Evolutionary conservation across 1,140 invertebrate genomes (phyloP), one percentile per base, ranked within the genome.

Genomic region (Steinernema feltiae): DNA sequence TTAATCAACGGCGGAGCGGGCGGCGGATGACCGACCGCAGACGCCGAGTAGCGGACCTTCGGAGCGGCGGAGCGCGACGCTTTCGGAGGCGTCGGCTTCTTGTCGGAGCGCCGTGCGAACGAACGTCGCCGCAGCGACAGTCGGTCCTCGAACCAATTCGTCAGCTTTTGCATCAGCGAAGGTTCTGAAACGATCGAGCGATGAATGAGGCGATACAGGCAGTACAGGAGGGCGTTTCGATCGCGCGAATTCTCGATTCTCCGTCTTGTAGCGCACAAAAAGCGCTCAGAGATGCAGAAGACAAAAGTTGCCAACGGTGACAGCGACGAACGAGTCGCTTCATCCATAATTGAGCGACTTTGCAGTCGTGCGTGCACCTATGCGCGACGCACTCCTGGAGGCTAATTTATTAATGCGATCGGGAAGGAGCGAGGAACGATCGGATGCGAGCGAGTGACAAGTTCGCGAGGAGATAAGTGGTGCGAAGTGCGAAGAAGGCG

Each of bases 101-200:
- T 74, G 31, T 74, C 48, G 24, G 35, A 32, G n/a, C 24, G 70
- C 21, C 73, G 72, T 3, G 32, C 53, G 30, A 48, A 30, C 2
- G 32, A 70, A 15, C 31, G 46, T 18, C 46, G 12, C 7, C 72
- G 72, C 3, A 73, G 53, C 71, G 74, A 72, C 15, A 76, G 72
- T 15, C 73, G 74, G 30, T 76, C 74, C 30, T 76, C 74, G 31
- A 76, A 76, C 74, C 74, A 76, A 48, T 21, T 75, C 27, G 74
- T 74, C 1, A 76, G 31, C 31, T 72, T 70, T 15, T 76, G 74
- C 74, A 76, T 76, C 21, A 76, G 69, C 24, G 53, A 63, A 63
- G 53, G 53, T 63, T 63, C 53, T 63, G 53, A 63, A 63, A 63
- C 7, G 24, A 63, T 63, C 24, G 24, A 3, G 12, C 12, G 24